Percentiles rank a stretch among this genome's conserved stretches.
These are phyloP conservation scores for Rhinoptilus africanus DNA, from an alignment of 2,113 vertebrate species.

Conservation along the genomic window DNA sequence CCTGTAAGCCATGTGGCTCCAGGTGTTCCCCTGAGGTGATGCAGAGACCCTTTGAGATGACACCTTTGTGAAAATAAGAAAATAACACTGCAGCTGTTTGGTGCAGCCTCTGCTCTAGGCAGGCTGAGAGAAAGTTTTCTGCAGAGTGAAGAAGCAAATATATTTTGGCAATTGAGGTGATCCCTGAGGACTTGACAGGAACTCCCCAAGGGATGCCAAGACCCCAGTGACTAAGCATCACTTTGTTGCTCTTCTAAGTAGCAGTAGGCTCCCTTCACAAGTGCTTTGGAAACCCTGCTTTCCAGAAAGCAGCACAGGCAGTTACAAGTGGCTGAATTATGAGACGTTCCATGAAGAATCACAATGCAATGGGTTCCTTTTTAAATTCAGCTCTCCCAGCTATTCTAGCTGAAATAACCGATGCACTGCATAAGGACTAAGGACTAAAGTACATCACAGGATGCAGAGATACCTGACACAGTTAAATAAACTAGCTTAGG, in stretches of 20 bases:
- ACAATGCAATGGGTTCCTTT: background rate
- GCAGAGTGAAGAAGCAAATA: background rate
- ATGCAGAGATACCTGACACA: background rate
- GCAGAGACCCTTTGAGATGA: background rate
- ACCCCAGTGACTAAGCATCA: rapidly evolving
- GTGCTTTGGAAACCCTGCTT: background rate
- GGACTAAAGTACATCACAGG: background rate
- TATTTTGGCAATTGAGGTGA: background rate
- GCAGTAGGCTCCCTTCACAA: background rate
- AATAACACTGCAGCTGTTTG: background rate
- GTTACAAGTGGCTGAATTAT: background rate
- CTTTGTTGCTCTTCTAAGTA: background rate
- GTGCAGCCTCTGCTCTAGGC: background rate
- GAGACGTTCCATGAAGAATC: background rate
- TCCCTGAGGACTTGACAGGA: background rate
- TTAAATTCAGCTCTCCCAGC: background rate
- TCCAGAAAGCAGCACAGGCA: background rate
- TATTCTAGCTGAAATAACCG: background rate
- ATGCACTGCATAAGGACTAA: background rate
- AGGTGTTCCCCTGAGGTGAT: background rate
- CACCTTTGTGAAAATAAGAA: background rate
- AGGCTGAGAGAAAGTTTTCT: background rate
- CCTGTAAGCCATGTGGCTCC: background rate
- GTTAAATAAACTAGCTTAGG: background rate
- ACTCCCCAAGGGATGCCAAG: background rate